Conservation (phyloP, 2,113 vertebrate species). For the Candoia aspera region DNA sequence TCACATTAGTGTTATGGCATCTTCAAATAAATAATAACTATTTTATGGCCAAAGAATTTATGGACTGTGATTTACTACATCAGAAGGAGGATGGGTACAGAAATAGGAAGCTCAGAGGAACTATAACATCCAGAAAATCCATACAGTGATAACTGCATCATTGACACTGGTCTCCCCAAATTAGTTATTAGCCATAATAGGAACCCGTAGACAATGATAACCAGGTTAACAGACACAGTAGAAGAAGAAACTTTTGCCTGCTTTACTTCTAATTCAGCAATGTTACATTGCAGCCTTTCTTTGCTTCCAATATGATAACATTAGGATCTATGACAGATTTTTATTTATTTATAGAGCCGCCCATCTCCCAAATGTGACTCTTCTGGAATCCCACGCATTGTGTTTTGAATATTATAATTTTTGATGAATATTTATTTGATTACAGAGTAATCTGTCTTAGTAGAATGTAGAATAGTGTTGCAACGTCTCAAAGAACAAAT, state of each 20-base stretch:
- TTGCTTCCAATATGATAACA: neutral
- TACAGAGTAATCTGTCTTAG: too few species aligned
- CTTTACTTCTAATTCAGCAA: too few species aligned
- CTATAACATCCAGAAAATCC: neutral
- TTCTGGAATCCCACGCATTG: neutral
- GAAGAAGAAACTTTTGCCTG: neutral
- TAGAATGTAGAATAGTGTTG: neutral
- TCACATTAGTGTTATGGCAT: too few species aligned
- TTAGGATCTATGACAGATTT: too few species aligned
- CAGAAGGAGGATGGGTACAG: neutral
- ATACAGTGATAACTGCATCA: neutral
- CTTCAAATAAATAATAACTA: neutral
- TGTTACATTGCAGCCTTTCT: neutral
- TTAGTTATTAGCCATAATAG: neutral
- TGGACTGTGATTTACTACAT: neutral
- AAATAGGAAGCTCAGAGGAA: neutral
- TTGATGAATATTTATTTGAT: neutral
- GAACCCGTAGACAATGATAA: neutral
- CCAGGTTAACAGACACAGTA: neutral
- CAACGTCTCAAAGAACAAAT: neutral
- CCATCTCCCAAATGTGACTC: too few species aligned
- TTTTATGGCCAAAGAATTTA: neutral
- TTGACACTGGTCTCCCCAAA: neutral
- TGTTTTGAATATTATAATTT: neutral
- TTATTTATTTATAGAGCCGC: too few species aligned